Percentiles rank a stretch among this genome's conserved stretches.
Evolutionary conservation across 35 echinoderm and acorn worm genomes (phyloP).

Genomic region (Apostichopus californicus): DNA sequence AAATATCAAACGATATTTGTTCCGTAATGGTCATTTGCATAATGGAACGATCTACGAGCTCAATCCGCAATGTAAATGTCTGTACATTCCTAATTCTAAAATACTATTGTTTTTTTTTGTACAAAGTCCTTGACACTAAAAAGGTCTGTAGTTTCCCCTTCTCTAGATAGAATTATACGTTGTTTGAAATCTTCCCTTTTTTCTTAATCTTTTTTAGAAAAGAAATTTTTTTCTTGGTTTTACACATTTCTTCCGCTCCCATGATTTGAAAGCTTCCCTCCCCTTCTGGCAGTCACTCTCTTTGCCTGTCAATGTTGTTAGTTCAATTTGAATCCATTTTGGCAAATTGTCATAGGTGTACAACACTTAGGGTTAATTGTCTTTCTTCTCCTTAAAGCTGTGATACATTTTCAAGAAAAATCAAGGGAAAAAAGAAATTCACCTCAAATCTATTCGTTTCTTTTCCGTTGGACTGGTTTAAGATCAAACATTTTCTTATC

Average conservation of each 20-base stretch:
- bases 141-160: not conserved
- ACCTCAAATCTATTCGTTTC: not conserved
- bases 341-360: slow-evolving; percentile 2
- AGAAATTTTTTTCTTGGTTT: not conserved
- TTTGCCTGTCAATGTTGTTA: slow-evolving; percentile 14
- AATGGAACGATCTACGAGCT: no score
- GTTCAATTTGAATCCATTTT: slow-evolving; percentile 8
- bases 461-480: not conserved
- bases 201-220: not conserved
- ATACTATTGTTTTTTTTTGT: not conserved
- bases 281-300: not conserved
- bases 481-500: not conserved
- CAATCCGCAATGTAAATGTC: no score
- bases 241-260: not conserved
- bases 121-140: not conserved
- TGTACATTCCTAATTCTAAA: no score
- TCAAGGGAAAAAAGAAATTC: not conserved
- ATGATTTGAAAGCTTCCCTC: slow-evolving; percentile 21
- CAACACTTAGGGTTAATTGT: slow-evolving; percentile 14
- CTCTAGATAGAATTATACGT: not conserved
- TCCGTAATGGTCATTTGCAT: no score
- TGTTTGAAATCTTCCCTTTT: not conserved
- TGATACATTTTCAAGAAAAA: not conserved
- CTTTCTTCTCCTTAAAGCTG: not conserved
- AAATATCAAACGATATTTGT: no score